Evolutionary conservation across 2,113 vertebrate species (phyloP), one percentile per base, ranked within the genome.

Genomic region (Piprites chloris): DNA sequence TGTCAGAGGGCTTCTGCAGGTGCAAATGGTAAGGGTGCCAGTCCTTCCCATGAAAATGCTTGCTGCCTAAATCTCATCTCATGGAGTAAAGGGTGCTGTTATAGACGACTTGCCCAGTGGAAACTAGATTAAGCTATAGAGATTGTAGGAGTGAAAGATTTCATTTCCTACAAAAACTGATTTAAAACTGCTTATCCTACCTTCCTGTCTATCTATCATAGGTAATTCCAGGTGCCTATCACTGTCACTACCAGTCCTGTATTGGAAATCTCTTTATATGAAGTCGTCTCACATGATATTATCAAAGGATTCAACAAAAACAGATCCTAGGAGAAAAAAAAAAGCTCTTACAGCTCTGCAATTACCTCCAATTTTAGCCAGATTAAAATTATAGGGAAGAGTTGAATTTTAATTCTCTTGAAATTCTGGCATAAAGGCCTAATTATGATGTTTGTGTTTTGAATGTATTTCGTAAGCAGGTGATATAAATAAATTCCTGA

Each of bases 351-450:
- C 44, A 89, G 49, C 44, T 85, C 89, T 91, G 87, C 61, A 95
- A 93, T 92, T 96, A 75, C 59, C 23, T 88, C 85, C 75, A 39
- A 87, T 96, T 95, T 90, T 89, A 87, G 22, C 58, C 80, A 89
- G 90, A 93, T 93, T 92, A 94, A 95, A 96, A 96, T 94, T 94
- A 93, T 17, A 92, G 58, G 56, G 76, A 84, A 85, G 65, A 74
- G 35, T 7, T 92, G 76, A 88, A 92, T 92, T 92, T 93, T 91
- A 95, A 90, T 96, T 93, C 49, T 74, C 61, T 85, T 81, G 53
- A 81, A 93, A 94, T 92, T 90, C 62, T 76, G 41, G 49, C 66
- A 92, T 79, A 92, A 95, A 92, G 42, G 58, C 53, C 71, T 88
- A 95, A 92, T 96, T 94, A 93, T 32, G 30, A 68, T 77, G 68